Evolutionary conservation across 2,888 invertebrate genomes (phyloP).

Genomic region (Coecobrya sp.): DNA sequence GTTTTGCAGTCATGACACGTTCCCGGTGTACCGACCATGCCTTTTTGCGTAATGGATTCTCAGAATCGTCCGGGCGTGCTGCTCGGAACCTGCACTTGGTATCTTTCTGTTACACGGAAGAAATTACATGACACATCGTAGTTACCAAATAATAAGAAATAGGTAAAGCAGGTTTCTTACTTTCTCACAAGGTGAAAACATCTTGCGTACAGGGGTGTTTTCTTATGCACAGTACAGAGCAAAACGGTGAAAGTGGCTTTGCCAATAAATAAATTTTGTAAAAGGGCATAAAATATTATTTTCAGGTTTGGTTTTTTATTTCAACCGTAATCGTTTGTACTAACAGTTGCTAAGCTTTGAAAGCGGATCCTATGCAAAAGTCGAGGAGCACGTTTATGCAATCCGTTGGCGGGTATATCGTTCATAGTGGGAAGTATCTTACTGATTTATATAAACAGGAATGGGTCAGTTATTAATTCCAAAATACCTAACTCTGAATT

Average conservation of each 20-base stretch:
- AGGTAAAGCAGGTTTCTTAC: background rate
- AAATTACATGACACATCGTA: background rate
- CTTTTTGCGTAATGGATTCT: constrained; percentile 68
- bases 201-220: background rate
- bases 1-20: constrained; percentile 76
- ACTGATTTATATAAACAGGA: no score
- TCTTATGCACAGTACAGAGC: no score
- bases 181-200: background rate
- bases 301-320: no score
- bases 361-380: background rate
- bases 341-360: background rate
- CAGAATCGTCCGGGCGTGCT: constrained; percentile 68
- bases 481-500: no score
- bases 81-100: constrained; percentile 65
- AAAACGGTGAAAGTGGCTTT: no score
- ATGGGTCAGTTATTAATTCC: no score
- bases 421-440: no score
- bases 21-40: constrained; percentile 78
- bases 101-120: constrained; percentile 16
- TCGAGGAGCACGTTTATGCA: background rate
- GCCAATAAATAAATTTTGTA: no score
- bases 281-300: no score
- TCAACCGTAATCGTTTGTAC: background rate
- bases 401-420: no score
- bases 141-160: background rate